Evolutionary conservation across 2,888 invertebrate species (phyloP).

Genomic region (Theretra japonica): DNA sequence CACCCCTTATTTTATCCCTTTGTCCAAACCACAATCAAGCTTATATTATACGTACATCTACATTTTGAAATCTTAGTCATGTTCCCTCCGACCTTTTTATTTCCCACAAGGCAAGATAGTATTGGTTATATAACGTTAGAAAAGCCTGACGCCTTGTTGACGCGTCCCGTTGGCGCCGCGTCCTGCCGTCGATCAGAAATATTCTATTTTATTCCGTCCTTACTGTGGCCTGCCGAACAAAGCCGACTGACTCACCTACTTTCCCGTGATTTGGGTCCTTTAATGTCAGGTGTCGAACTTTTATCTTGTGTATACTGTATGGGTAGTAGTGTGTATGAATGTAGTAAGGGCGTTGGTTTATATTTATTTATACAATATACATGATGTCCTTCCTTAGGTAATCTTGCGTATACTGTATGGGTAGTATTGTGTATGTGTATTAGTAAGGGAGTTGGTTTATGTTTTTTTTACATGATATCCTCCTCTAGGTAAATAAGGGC

Average conservation of each 20-base stretch:
- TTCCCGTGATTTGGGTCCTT: conserved; percentile 7
- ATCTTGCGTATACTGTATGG: no score
- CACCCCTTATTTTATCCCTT: no score
- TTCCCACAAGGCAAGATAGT: neutral
- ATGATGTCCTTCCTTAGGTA: no score
- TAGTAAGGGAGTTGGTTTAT: no score
- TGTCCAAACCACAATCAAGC: no score
- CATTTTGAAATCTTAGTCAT: no score
- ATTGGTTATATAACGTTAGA: neutral
- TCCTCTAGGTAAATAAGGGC: no score
- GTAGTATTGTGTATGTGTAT: no score
- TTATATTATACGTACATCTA: no score
- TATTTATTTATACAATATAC: neutral
- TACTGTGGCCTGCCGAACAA: neutral
- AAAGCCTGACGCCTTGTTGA: neutral
- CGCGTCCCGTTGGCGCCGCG: neutral
- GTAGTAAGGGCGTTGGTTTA: neutral
- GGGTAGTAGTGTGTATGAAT: neutral
- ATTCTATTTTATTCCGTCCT: neutral
- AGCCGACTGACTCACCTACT: neutral
- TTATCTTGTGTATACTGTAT: neutral
- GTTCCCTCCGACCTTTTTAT: neutral
- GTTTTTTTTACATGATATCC: no score
- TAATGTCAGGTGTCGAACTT: neutral
- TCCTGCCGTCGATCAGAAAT: conserved; percentile 2